These are phyloP conservation scores for Galendromus occidentalis DNA, from an alignment of 1,140 invertebrate genomes.

Conservation along the genomic window DNA sequence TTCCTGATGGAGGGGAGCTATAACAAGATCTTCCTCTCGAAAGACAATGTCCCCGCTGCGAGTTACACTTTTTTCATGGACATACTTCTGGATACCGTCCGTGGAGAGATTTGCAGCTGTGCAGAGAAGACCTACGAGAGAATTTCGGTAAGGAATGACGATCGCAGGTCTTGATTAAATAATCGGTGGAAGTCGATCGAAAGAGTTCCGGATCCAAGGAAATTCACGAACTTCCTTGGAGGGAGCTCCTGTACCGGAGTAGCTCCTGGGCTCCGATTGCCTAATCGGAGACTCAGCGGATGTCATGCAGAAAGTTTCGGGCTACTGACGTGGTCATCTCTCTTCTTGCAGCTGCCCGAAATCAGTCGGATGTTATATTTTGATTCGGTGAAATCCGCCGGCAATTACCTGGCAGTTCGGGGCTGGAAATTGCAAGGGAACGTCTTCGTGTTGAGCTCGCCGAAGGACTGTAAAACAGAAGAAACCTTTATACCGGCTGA, in stretches of 20 bases:
- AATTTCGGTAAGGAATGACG: conserved; percentile 66
- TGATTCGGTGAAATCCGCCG: neutral
- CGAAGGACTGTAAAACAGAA: conserved; percentile 42
- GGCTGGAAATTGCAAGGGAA: conserved; percentile 9
- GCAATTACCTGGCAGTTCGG: neutral
- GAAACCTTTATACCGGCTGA: conserved; percentile 64
- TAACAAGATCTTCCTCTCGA: conserved; percentile 77
- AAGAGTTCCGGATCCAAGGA: too few species aligned
- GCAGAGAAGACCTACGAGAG: conserved; percentile 88
- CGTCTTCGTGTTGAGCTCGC: conserved; percentile 39
- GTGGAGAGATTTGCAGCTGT: conserved; percentile 86
- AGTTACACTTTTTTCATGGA: conserved; percentile 95
- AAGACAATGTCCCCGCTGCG: conserved; percentile 85
- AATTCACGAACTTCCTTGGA: too few species aligned
- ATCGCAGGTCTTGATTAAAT: conserved; percentile 78
- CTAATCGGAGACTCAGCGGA: too few species aligned
- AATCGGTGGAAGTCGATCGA: too few species aligned
- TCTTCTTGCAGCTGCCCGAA: conserved; percentile 30
- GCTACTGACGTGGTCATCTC: neutral
- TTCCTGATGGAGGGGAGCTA: conserved; percentile 98
- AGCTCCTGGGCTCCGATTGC: too few species aligned
- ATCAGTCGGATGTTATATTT: conserved; percentile 17
- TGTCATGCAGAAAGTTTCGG: conserved; percentile 45
- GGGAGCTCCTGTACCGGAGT: too few species aligned
- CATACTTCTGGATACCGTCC: conserved; percentile 78